Base-by-base conservation (phyloP, 2,888 invertebrate species). In the Catocala fraxini region DNA sequence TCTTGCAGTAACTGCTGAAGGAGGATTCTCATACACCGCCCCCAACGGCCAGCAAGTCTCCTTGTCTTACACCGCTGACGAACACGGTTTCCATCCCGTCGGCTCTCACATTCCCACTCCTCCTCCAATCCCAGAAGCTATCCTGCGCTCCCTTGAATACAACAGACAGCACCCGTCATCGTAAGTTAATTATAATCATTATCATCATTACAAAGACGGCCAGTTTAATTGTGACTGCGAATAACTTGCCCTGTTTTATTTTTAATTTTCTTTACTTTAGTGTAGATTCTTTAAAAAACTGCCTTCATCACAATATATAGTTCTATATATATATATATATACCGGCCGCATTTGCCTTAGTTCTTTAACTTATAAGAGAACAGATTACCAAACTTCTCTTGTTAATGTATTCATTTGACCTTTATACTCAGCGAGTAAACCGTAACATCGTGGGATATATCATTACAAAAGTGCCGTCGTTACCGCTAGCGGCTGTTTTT, bases 21-120 rank as follows among this genome's bases (percentile, higher is more conserved):
- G 96, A 34, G 95, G 93, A 55, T 96, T 93, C 89, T 95, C 95
- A 5, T 96, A 96, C 87, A 95, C 95, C 34, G 95, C 96, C 0
- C 96, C 96, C 1, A 96, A 96, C 73, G 96, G 96, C 53, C 94
- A 95, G 70, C 89, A 95, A 69, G 93, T 96, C 75, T 94, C 95
- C 41, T 86, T 96, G 59, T 91, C 95, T n/a, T 96, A 96, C 89
- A 92, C 95, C 51, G 96, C 96, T 47, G 96, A 96, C 78, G 96
- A 96, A 84, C 96, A 96, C 79, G 96, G 96, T 61, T 96, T 96
- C 91, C 95, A 95, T 79, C 95, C 96, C 52, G 89, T 84, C 65
- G 95, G 95, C 60, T 93, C 93, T 0, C 95, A 95, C 79, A 85
- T 95, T 33, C 95, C 95, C 52, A 95, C 95, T 0, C 94, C 95